Base-by-base conservation (phyloP, 2,888 invertebrate genomes). In the Shargacucullia verbasci region DNA sequence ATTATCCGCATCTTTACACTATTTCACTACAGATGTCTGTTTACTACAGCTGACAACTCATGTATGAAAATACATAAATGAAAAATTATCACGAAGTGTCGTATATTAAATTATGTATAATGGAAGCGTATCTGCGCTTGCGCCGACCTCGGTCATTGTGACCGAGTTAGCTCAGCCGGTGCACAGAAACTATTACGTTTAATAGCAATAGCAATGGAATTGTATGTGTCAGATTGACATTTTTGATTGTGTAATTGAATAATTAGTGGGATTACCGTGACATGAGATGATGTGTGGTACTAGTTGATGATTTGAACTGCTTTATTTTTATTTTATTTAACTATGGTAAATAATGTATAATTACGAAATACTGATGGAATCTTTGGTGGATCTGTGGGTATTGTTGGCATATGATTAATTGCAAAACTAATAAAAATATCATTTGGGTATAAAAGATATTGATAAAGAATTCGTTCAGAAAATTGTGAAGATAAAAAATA, bases 121-220 rank as follows among this genome's bases (percentile, higher is more conserved):
- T 61, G 57, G 43, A 25, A 43, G 39, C 47, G 52, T 68, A 59
- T 73, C 70, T 67, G 80, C 75, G 81, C 81, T 41, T 66, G 80
- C 79, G 82, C 37, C 77, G 82, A 61, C 83, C 84, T 83, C 82
- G 82, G 34, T 59, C 57, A 75, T 79, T 80, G 80, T 86, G 87
- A 83, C 87, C 83, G 83, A 85, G 75, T 82, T 83, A 79, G 70
- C 64, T 59, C 74, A 79, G 78, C 72, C 76, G 81, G 70, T 74
- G 68, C 70, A 72, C 72, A 50, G 39, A 15, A 38, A 9, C 46
- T 54, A 78, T 80, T 83, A 82, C 77, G 74, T 82, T 15, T 64
- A 65, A 60, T 29, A 39, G 47, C 13, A 58, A 73, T 68, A 54
- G 55, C 50, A 58, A 76, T 69, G 46, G 57, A 48, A 38, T 50